These are phyloP conservation scores for Hylyphantes graminicola DNA, from an alignment of 1,140 invertebrate genomes.

Conservation along the genomic window DNA sequence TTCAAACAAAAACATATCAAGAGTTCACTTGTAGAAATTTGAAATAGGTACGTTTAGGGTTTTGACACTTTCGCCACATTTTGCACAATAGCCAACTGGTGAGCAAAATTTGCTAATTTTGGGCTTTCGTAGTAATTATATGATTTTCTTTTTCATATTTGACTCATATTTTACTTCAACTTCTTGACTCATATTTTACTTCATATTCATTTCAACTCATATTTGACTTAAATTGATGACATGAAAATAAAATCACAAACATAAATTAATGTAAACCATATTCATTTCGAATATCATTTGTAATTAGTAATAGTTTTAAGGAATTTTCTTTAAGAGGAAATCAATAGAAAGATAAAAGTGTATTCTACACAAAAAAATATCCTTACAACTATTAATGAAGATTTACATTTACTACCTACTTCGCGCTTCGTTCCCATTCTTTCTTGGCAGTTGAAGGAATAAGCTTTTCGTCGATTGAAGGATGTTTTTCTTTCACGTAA, in stretches of 20 bases:
- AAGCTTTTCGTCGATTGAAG: background rate
- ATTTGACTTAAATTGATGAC: no score
- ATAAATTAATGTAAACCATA: background rate
- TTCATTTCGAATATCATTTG: background rate
- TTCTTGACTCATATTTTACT: no score
- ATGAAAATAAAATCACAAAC: background rate
- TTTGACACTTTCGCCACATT: background rate
- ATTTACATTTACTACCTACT: background rate
- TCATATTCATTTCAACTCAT: no score
- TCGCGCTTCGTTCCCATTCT: conserved; percentile 10
- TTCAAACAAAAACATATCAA: background rate
- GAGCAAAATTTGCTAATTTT: no score
- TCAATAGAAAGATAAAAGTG: no score
- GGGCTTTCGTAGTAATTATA: no score
- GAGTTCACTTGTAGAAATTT: background rate
- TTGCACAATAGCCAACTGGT: background rate
- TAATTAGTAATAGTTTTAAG: background rate
- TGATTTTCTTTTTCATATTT: no score
- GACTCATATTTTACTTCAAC: no score
- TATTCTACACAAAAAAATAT: no score
- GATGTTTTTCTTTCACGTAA: conserved; percentile 1
- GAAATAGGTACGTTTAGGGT: background rate
- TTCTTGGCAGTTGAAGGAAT: background rate
- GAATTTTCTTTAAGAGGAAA: background rate
- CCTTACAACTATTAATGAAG: background rate